Evolutionary conservation across 1,140 invertebrate genomes (phyloP).

Genomic region (Olivierus martensii): DNA sequence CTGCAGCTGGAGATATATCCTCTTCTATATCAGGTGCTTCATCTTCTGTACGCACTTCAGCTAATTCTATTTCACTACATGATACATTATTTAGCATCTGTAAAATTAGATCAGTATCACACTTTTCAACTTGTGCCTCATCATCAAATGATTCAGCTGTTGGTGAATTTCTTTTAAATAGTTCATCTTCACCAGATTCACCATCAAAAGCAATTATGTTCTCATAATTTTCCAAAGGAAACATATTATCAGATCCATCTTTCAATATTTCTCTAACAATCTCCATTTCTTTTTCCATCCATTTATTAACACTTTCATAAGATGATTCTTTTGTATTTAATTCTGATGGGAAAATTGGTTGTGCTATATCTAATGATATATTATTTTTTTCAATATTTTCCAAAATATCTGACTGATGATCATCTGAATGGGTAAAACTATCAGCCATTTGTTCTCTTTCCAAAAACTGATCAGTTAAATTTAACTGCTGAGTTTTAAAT

Average conservation of each 20-base stretch:
- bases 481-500: no score
- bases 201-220: constrained; percentile 3
- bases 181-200: constrained; percentile 7
- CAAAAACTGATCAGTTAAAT: no score
- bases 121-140: constrained; percentile 15
- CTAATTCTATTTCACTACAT: constrained; percentile 23
- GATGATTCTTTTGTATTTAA: no score
- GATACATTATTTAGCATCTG: constrained; percentile 13
- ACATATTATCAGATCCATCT: background rate
- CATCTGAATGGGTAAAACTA: no score
- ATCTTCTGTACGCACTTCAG: constrained; percentile 25
- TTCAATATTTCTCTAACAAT: background rate
- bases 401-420: no score
- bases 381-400: no score
- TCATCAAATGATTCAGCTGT: constrained; percentile 17
- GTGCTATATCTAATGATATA: no score
- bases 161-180: constrained; percentile 9
- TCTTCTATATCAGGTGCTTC: constrained; percentile 27
- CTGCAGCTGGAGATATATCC: constrained; percentile 18
- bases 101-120: constrained; percentile 6
- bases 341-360: no score
- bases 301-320: no score
- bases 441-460: no score
- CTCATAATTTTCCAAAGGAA: background rate
- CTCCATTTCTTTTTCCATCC: no score